Base-by-base conservation (phyloP, 2,797 vertebrate genomes). In the Coreius guichenoti region DNA sequence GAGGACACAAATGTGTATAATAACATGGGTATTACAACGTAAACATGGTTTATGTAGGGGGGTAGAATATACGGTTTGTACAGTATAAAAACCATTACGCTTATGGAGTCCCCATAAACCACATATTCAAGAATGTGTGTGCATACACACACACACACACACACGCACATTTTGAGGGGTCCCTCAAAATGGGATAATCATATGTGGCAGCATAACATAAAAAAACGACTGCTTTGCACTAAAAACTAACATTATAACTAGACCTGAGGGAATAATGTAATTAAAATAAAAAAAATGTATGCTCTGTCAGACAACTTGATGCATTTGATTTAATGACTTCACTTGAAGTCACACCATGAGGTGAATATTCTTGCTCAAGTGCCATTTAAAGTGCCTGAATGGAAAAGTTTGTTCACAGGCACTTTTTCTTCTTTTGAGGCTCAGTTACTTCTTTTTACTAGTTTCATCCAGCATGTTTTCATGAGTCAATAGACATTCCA, bases 331-430 rank as follows among this genome's bases (percentile, higher is more conserved):
- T 61, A 43, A 81, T 29, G 33, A 70, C 68, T 73, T 73, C n/a
- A 68, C 47, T 39, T 39, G 16, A 69, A 56, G 69, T 73, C 26
- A 72, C 49, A 45, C 69, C 0, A 0, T 74, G 39, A 82, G 36
- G 31, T 69, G 65, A 69, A 65, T 43, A 8, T 72, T 36, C 51
- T 49, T 61, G 17, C 43, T 33, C 6, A 39, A 69, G 47, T 45
- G 61, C n/a, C 36, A 70, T 79, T 79, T 1, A 58, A 49, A 72
- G 21, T 72, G 29, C 2, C 6, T 77, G 31, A 84, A 77, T 23
- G n/a, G 29, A 72, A 79, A 79, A 8, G 47, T 78, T 84, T 56
- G 17, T 70, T 81, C 49, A 58, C 43, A 68, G 26, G 14, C 61
- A 51, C 11, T 36, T 83, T 23, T 51, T 36, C 26, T 73, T 13